These are phyloP conservation scores for Macropis europaea DNA, from an alignment of 2,888 invertebrate species.

Conservation along the genomic window DNA sequence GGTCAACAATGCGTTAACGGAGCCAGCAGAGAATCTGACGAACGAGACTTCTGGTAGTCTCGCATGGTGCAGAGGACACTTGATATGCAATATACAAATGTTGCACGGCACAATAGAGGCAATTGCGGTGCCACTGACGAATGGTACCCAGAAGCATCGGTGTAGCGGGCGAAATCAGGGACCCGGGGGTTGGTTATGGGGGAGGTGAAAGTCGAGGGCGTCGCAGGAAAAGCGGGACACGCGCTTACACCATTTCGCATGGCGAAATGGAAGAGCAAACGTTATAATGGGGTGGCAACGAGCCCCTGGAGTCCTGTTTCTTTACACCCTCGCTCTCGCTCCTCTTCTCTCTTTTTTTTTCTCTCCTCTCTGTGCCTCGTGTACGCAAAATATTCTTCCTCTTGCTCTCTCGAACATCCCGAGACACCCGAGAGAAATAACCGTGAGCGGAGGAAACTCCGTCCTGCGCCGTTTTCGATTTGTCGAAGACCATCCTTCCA, in stretches of 20 bases:
- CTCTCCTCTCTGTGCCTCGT: slow-evolving; percentile 13
- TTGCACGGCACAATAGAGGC: slow-evolving; percentile 71
- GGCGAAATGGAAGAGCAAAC: slow-evolving; percentile 75
- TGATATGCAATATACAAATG: slow-evolving; percentile 70
- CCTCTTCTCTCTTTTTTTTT: slow-evolving; percentile 8
- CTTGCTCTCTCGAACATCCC: neutral
- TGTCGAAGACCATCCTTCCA: slow-evolving; percentile 22
- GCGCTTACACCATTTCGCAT: slow-evolving; percentile 66
- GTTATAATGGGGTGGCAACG: slow-evolving; percentile 79
- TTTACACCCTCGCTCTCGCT: slow-evolving; percentile 58
- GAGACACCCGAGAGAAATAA: slow-evolving; percentile 38
- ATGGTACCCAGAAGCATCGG: slow-evolving; percentile 66
- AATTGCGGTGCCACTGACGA: slow-evolving; percentile 76
- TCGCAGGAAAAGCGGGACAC: slow-evolving; percentile 64
- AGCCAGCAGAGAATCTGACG: too few species aligned
- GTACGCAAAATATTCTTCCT: slow-evolving; percentile 34
- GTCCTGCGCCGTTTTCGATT: slow-evolving; percentile 10
- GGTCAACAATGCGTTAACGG: too few species aligned
- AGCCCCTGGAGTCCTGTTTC: slow-evolving; percentile 78
- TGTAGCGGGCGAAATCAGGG: slow-evolving; percentile 15
- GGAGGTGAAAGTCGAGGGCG: slow-evolving; percentile 33
- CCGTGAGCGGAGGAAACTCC: slow-evolving; percentile 5
- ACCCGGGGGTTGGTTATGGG: slow-evolving; percentile 25
- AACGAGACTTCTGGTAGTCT: neutral
- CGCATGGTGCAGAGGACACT: slow-evolving; percentile 20